Conservation (phyloP, 2,797 vertebrate genomes). For the Ptychobarbus kaznakovi region DNA sequence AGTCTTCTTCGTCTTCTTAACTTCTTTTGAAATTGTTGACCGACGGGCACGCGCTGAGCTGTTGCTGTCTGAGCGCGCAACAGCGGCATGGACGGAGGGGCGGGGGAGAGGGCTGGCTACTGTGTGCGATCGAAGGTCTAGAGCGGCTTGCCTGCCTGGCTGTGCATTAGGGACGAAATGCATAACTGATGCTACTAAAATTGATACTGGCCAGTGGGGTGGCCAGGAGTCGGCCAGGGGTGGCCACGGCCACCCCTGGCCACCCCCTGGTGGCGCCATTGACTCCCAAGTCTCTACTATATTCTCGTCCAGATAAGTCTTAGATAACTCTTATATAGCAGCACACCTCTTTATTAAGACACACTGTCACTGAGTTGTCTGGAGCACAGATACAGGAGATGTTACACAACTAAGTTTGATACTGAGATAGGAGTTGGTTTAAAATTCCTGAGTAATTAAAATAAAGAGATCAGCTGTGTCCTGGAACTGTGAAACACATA, state of each 20-base stretch:
- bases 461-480: background rate
- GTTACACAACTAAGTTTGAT: conserved; percentile 14
- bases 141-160: too few relatives aligned
- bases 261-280: too few relatives aligned
- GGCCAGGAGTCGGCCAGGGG: too few relatives aligned
- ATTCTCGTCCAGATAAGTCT: background rate
- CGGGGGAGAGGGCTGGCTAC: too few relatives aligned
- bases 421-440: background rate
- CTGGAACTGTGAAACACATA: conserved; percentile 4
- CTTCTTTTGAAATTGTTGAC: background rate
- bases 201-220: too few relatives aligned
- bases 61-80: too few relatives aligned
- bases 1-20: background rate
- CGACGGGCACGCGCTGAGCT: background rate
- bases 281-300: background rate
- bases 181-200: too few relatives aligned
- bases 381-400: background rate
- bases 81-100: too few relatives aligned
- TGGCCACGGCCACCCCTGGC: too few relatives aligned
- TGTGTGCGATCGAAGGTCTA: too few relatives aligned
- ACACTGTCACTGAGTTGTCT: background rate
- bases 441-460: conserved; percentile 11
- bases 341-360: background rate
- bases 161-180: too few relatives aligned
- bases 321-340: background rate